Conservation (phyloP, 2,797 vertebrate genomes). For the Labroides dimidiatus region DNA sequence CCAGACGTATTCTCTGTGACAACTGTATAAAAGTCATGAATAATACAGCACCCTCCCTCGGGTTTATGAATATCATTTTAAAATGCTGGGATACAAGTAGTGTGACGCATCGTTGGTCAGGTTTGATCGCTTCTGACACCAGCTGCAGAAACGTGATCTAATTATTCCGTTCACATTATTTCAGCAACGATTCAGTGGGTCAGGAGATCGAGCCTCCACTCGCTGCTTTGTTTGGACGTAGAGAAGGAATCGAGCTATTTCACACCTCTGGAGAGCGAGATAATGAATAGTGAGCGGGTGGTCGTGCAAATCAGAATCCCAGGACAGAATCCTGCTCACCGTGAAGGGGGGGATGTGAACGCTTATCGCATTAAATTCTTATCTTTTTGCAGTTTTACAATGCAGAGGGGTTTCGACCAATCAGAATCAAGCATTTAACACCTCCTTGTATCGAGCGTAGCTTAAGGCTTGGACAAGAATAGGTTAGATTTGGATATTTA, state of each 20-base stretch:
- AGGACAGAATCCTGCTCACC: no score
- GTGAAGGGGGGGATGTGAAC: no score
- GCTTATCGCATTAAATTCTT: no score
- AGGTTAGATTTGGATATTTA: no score
- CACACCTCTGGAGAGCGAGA: background rate
- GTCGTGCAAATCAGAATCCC: no score
- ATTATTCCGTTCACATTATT: conserved; percentile 21
- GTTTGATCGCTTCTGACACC: conserved; percentile 45
- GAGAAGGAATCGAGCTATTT: background rate
- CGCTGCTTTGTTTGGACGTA: background rate
- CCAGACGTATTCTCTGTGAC: conserved; percentile 60
- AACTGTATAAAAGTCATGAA: conserved; percentile 63
- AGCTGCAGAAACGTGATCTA: conserved; percentile 10
- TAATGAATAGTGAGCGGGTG: no score
- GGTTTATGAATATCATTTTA: conserved; percentile 34
- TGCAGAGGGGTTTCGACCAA: no score
- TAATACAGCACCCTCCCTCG: conserved; percentile 32
- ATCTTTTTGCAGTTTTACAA: no score
- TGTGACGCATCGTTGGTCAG: conserved; percentile 6
- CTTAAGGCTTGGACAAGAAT: no score
- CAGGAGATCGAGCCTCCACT: conserved; percentile 2
- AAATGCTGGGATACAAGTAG: conserved; percentile 16
- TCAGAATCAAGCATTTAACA: no score
- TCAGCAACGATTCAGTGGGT: conserved; percentile 13
- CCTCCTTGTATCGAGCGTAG: no score